A percentile compares a stretch with the other conserved stretches of the same genome.
Evolutionary conservation across 2,888 invertebrate genomes (phyloP).

Genomic region (Tryphoninae sp.): DNA sequence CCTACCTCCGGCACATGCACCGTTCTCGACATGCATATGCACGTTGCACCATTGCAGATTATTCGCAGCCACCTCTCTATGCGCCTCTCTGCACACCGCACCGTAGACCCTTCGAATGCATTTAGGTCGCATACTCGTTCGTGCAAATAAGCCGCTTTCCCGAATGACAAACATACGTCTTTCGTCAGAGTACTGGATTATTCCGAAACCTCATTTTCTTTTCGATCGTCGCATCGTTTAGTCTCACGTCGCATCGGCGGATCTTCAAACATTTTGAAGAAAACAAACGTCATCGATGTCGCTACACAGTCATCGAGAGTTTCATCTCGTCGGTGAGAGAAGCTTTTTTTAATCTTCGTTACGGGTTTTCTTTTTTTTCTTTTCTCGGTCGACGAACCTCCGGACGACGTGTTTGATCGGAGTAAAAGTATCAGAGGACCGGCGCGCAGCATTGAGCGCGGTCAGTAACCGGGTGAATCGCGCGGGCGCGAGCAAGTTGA

Average conservation of each 20-base stretch:
- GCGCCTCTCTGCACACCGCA: slow-evolving; percentile 23
- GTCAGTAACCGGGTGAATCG: slow-evolving; percentile 62
- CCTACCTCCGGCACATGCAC: slow-evolving; percentile 14
- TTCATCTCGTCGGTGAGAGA: slow-evolving; percentile 7
- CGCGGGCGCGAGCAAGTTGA: slow-evolving; percentile 44
- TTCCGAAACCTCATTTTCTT: slow-evolving; percentile 9
- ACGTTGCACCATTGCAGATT: slow-evolving; percentile 49
- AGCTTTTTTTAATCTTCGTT: slow-evolving; percentile 30
- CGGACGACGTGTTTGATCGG: slow-evolving; percentile 46
- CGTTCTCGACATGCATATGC: slow-evolving; percentile 5
- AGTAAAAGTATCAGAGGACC: slow-evolving; percentile 49
- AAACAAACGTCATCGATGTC: not conserved
- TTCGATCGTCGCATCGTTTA: not conserved
- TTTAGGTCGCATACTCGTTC: slow-evolving; percentile 33
- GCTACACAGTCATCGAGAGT: not conserved
- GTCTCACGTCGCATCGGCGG: no score
- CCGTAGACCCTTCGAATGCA: slow-evolving; percentile 38
- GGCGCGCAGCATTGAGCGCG: slow-evolving; percentile 60
- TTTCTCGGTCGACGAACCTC: slow-evolving; percentile 59
- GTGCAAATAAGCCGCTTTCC: slow-evolving; percentile 25
- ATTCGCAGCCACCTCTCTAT: slow-evolving; percentile 30
- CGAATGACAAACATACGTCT: slow-evolving; percentile 2
- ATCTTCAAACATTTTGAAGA: no score
- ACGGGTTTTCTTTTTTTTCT: slow-evolving; percentile 31
- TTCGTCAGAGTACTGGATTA: slow-evolving; percentile 13